Evolutionary conservation across 2,797 vertebrate species (phyloP), one percentile per base, ranked within the genome.

Genomic region (Kryptopterus vitreolus): DNA sequence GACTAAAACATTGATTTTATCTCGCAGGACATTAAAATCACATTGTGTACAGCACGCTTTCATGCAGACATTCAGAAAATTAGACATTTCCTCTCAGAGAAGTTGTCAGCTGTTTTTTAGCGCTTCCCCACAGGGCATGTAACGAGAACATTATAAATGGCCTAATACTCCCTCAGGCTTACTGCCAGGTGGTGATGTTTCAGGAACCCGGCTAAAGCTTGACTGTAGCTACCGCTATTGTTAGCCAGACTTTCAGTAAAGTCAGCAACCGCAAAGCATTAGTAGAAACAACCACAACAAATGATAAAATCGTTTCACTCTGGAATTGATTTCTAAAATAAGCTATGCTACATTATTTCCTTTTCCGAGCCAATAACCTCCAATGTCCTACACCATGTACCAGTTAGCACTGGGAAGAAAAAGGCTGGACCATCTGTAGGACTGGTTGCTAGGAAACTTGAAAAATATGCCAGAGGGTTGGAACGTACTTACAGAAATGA

Each of bases 361-460:
- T 20, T 22, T 72, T 6, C 11, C 13, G 10, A 55, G 15, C 11
- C 2, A 50, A 16, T 22, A 9, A 20, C 69, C 48, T n/a, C 50
- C 10, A 71, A 15, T 18, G 29, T 3, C 4, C 1, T 71, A 55
- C 35, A 5, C 3, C 12, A 78, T 75, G n/a, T 76, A 82, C 80
- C 73, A 55, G 78, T 81, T 55, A 80, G 52, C 29, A 73, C 72
- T 68, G 61, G 57, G 81, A 77, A 73, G 72, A 82, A 85, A 82
- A 81, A 71, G 70, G 48, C 72, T 52, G 71, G 9, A 33, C 0
- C 69, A 50, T 18, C 13, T 8, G 26, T 81, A 46, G 71, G 75
- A 87, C 69, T 80, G 58, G 82, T 82, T 87, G 82, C 84, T 85
- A 85, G 59, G 81, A 80, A 70, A 84, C 81, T 31, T 81, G 65